Conservation (phyloP, 2,888 invertebrate genomes). For the Drosophila longiperda region DNA sequence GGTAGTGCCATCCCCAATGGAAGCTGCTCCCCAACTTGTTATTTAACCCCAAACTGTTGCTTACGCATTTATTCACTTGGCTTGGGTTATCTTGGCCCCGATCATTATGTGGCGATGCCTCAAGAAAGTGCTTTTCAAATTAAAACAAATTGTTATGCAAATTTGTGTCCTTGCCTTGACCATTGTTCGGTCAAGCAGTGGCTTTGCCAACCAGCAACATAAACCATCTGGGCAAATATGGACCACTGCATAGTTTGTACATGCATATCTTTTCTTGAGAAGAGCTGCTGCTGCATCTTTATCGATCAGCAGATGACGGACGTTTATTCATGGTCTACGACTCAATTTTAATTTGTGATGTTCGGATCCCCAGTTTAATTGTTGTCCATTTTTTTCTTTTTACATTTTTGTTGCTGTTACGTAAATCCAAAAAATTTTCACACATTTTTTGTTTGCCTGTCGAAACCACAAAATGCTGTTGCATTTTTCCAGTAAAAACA, state of each 20-base stretch:
- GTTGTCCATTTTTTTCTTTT: slow-evolving; percentile 10
- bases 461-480: slow-evolving; percentile 38
- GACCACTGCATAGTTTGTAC: neutral
- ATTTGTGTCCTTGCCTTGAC: slow-evolving; percentile 38
- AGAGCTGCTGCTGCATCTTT: slow-evolving; percentile 3
- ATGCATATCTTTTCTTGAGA: neutral
- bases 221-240: neutral
- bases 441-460: slow-evolving; percentile 16
- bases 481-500: slow-evolving; percentile 22
- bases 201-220: neutral
- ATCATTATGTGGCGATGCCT: slow-evolving; percentile 39
- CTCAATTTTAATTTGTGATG: slow-evolving; percentile 34
- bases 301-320: slow-evolving; percentile 49
- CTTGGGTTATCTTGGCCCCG: neutral
- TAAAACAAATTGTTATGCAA: slow-evolving; percentile 67
- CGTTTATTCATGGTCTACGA: slow-evolving; percentile 57
- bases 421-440: slow-evolving; percentile 15
- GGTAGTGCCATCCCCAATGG: slow-evolving; percentile 15
- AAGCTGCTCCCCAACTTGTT: slow-evolving; percentile 33
- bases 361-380: slow-evolving; percentile 47
- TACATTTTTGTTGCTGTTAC: neutral
- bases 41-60: slow-evolving; percentile 65
- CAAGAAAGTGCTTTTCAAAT: slow-evolving; percentile 60
- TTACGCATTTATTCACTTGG: slow-evolving; percentile 53
- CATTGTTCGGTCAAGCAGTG: slow-evolving; percentile 15